Percentiles rank a stretch among this genome's conserved stretches.
phyloP scores from a whole-genome alignment of 2,797 vertebrate species.

The Notamacropus eugenii region DNA sequence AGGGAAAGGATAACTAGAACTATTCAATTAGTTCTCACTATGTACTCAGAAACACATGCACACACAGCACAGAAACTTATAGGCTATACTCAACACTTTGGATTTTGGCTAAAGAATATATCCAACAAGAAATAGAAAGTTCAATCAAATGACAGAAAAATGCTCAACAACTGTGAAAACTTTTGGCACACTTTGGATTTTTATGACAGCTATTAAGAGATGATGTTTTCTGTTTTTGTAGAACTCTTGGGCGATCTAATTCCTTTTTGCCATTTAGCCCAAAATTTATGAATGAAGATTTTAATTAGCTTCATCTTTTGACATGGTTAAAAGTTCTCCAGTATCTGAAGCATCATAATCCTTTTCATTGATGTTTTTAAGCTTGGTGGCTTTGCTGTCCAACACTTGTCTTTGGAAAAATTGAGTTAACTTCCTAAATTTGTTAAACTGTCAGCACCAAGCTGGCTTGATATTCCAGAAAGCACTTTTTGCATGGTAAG shows the following conservation, averaged over 20 bases:
- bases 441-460: constrained; percentile 97
- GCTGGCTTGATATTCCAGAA: constrained; percentile 97
- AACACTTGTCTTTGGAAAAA: constrained; percentile 98
- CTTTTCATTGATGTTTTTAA: constrained; percentile 96
- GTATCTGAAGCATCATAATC: constrained; percentile 97
- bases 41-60: constrained; percentile 83
- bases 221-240: constrained; percentile 88
- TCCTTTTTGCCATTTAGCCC: constrained; percentile 90
- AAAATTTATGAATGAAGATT: constrained; percentile 81
- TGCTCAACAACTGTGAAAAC: constrained; percentile 88
- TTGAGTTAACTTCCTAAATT: constrained; percentile 98
- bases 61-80: constrained; percentile 77
- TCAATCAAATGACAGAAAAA: constrained; percentile 90
- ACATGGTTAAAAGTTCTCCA: constrained; percentile 98
- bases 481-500: constrained; percentile 99
- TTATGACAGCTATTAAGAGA: constrained; percentile 90
- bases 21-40: constrained; percentile 88
- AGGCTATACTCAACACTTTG: constrained; percentile 83
- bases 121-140: constrained; percentile 90
- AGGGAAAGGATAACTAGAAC: constrained; percentile 87
- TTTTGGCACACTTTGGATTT: constrained; percentile 84
- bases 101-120: constrained; percentile 86
- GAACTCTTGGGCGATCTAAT: constrained; percentile 89
- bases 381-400: constrained; percentile 95
- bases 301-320: constrained; percentile 97